Base-by-base conservation (phyloP, 35 echinoderm and acorn worm genomes). In the Stichopus chloronotus region DNA sequence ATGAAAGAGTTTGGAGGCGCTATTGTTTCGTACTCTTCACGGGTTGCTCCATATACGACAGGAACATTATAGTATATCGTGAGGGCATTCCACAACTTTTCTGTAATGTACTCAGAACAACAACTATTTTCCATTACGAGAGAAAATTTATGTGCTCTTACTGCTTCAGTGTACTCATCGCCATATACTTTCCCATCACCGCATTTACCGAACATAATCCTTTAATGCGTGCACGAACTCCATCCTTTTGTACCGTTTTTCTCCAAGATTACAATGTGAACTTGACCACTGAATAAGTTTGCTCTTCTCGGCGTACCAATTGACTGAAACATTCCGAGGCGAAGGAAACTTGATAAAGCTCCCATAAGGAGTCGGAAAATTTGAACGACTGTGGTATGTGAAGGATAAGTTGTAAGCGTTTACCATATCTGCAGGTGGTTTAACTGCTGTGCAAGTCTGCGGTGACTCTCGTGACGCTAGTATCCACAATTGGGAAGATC, bases 1-100 rank as follows among this genome's bases (percentile, higher is more conserved):
- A 91, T 79, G 19, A 79, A 91, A 4, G 90, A 91, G 5, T 52
- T 54, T 19, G 90, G 90, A 13, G 90, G 90, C 16, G 90, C 90
- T 78, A 91, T 91, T 61, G n/a, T 57, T n/a, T 91, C 90, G 21
- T 91, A 91, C 17, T 91, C 90, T 53, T 91, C 71, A 58, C 90
- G 69, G 4, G 17, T 91, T 25, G 90, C 90, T 4, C 90, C 90
- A 24, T 78, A 91, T 19, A 91, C 90, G 16, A 91, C 90, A 6
- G 90, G 90, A 11, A 91, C 90, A 25, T 77, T 43, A 57, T 91
- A 78, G 53, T 9, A 78, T 1, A 77, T 52, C 4, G 30, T 52
- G 5, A 91, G 12, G 23, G 90, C 72, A 79, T 91, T 72, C 90
- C 90, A 91, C 7, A 91, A 78, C 53, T 91, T 91, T 53, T 91